Evolutionary conservation across 2,888 invertebrate genomes (phyloP), one percentile per base, ranked within the genome.

Genomic region (Eupithecia centaureata): DNA sequence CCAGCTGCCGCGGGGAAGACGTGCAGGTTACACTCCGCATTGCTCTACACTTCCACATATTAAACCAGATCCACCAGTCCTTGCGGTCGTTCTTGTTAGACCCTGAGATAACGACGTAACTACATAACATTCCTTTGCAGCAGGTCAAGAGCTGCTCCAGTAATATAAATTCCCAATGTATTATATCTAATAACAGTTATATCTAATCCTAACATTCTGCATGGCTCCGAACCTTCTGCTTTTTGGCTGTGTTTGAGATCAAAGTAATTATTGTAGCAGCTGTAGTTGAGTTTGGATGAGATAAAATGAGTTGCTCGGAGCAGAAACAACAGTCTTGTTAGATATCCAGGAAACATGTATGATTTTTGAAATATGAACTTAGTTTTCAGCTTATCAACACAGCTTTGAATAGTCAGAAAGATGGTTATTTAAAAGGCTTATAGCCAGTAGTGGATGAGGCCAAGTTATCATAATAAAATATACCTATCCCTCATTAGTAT

Each of bases 1-100:
- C 91, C 75, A 91, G 91, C 86, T 92, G 92, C 78, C 91, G 90
- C 83, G 92, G 90, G 79, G 93, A 93, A 76, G 92, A 93, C 84
- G 86, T 91, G 85, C 91, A 92, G 89, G 89, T 86, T 70, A 60
- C 56, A 25, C 10, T 10, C 54, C n/a, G 27, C 52, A 52, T 27
- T 52, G 27, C 52, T 52, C n/a, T 38, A n/a, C 1, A 38, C 15
- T 38, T 15, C 35, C 35, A 35, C 38, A 8, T n/a, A 38, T 0
- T n/a, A 42, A 42, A 42, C 8, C 18, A 42, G 8, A 42, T 18
- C 42, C 2, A 42, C 42, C n/a, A 18, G 42, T 42, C 2, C 18
- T 18, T 18, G 18, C 42, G 2, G 8, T 42, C 18, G 0, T n/a
- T 13, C 35, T 38, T 32, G 12, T n/a, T 38, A 5, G n/a, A 5